Evolutionary conservation across 2,888 invertebrate species (phyloP).

Genomic region (Zaprionus lineosus): DNA sequence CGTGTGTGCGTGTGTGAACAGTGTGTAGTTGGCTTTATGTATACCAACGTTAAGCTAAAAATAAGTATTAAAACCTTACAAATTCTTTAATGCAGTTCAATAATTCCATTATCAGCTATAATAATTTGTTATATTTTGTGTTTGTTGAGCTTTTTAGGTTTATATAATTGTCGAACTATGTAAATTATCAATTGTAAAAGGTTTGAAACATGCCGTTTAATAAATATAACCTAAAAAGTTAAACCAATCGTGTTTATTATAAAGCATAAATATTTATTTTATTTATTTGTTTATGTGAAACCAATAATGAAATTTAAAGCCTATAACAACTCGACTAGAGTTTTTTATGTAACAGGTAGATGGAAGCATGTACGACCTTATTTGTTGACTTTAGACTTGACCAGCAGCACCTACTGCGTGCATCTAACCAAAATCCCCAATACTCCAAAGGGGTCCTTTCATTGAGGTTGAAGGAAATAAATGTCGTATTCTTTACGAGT

Average conservation of each 20-base stretch:
- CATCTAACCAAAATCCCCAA: too few species aligned
- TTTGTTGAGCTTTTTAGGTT: slow-evolving; percentile 76
- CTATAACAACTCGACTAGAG: too few species aligned
- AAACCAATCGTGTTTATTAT: background rate
- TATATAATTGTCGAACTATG: slow-evolving; percentile 46
- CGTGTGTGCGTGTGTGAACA: slow-evolving; percentile 67
- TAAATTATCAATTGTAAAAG: slow-evolving; percentile 65
- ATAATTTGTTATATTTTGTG: slow-evolving; percentile 63
- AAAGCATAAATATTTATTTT: too few species aligned
- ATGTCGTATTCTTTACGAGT: too few species aligned
- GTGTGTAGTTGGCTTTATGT: slow-evolving; percentile 54
- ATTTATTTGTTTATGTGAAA: too few species aligned
- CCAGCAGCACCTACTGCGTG: too few species aligned
- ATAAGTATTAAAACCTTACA: slow-evolving; percentile 72
- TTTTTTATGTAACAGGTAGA: too few species aligned
- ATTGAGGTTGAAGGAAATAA: too few species aligned
- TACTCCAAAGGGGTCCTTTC: too few species aligned
- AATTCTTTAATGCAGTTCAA: slow-evolving; percentile 65
- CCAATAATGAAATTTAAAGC: too few species aligned
- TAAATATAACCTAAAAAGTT: slow-evolving; percentile 73
- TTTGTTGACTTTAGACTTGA: too few species aligned
- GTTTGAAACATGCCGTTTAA: slow-evolving; percentile 61
- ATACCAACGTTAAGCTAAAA: slow-evolving; percentile 37
- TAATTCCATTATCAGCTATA: slow-evolving; percentile 63
- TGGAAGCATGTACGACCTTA: too few species aligned